phyloP scores from a whole-genome alignment of 2,888 invertebrate genomes.

The Drosophila conformis region DNA sequence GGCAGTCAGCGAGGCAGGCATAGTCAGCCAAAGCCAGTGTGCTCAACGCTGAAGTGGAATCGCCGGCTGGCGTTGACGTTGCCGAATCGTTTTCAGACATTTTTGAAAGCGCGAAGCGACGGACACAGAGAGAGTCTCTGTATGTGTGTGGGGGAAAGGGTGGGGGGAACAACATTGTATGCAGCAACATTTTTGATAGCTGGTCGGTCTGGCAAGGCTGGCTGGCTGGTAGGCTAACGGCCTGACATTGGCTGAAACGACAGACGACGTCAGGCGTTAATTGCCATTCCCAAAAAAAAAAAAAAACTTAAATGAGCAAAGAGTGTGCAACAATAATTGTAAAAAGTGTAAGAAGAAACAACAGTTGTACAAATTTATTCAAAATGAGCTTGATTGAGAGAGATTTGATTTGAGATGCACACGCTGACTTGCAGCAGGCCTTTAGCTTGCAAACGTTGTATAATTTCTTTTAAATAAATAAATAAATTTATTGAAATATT shows the following conservation, averaged over 20 bases:
- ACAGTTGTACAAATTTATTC: conserved; percentile 1
- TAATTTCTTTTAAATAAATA: not conserved
- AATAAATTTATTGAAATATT: not conserved
- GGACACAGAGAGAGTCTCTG: conserved; percentile 25
- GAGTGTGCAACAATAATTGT: conserved; percentile 30
- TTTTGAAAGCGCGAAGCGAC: conserved; percentile 35
- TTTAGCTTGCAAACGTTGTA: not conserved
- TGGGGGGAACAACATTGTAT: conserved; percentile 5
- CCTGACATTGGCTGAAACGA: conserved; percentile 29
- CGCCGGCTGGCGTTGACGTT: conserved; percentile 59
- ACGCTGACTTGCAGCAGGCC: not conserved
- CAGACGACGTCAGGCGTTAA: conserved; percentile 45
- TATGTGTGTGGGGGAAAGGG: not conserved
- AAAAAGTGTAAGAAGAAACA: conserved; percentile 24
- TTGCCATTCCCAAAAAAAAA: conserved; percentile 34
- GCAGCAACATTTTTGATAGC: conserved; percentile 42
- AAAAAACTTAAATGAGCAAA: conserved; percentile 14
- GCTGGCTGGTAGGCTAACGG: conserved; percentile 12
- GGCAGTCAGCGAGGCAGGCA: conserved; percentile 39
- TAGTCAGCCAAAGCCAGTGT: conserved; percentile 55
- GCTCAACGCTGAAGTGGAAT: conserved; percentile 69
- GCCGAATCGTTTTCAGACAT: conserved; percentile 52
- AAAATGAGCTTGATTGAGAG: not conserved
- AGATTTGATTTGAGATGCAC: not conserved
- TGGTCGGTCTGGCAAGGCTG: conserved; percentile 18